Conservation (phyloP, 2,888 invertebrate species). For the Drosophila percnosoma region DNA sequence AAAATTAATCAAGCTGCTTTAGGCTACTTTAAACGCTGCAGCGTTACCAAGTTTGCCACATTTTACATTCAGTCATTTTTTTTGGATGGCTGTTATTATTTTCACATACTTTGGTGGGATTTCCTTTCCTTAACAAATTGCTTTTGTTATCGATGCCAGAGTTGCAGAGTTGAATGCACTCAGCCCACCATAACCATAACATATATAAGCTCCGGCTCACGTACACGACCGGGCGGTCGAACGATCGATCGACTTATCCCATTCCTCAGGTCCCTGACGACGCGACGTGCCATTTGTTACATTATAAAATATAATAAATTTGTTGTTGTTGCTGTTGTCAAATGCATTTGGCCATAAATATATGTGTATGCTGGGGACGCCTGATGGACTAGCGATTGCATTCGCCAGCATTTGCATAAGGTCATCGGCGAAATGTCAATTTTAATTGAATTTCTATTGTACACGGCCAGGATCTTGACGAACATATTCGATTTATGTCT, state of each 20-base stretch:
- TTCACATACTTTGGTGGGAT: constrained; percentile 79
- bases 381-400: constrained; percentile 62
- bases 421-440: constrained; percentile 73
- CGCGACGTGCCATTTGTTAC: constrained; percentile 70
- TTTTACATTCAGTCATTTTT: constrained; percentile 36
- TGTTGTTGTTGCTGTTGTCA: constrained; percentile 31
- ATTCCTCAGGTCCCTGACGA: background rate
- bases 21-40: constrained; percentile 75
- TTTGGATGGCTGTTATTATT: constrained; percentile 69
- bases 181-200: constrained; percentile 12
- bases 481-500: constrained; percentile 66
- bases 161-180: constrained; percentile 68
- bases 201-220: constrained; percentile 41
- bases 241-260: constrained; percentile 35
- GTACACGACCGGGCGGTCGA: constrained; percentile 42
- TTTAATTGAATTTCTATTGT: constrained; percentile 80
- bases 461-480: constrained; percentile 45
- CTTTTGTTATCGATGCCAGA: constrained; percentile 73
- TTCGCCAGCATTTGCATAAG: constrained; percentile 31
- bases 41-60: constrained; percentile 30
- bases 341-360: constrained; percentile 64
- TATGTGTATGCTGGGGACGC: constrained; percentile 34
- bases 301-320: constrained; percentile 76
- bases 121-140: constrained; percentile 78
- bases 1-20: constrained; percentile 84